phyloP scores from a whole-genome alignment of 2,113 vertebrate genomes.

The Antechinus flavipes region DNA sequence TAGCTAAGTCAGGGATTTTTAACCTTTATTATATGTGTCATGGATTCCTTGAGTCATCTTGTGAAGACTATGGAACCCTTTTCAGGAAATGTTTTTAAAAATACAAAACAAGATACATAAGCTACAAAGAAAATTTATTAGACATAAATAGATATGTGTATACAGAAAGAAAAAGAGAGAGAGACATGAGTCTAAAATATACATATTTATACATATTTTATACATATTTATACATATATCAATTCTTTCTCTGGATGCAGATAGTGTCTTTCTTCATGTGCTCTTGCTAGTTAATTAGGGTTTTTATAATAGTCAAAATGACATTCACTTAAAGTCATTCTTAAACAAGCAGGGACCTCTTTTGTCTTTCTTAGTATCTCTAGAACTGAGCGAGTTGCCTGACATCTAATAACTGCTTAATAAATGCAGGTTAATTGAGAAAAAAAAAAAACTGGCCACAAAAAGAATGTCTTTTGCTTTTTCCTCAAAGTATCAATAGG shows the following conservation, averaged over 20 bases:
- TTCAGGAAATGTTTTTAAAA: neutral
- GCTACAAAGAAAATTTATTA: neutral
- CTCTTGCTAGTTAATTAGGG: neutral
- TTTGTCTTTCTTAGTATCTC: neutral
- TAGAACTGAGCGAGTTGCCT: neutral
- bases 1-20: neutral
- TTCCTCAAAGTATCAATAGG: neutral
- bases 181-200: neutral
- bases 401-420: neutral
- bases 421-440: neutral
- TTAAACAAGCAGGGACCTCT: neutral
- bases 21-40: neutral
- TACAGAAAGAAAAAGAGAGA: too few species aligned
- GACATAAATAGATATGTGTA: too few species aligned
- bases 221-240: neutral
- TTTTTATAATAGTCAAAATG: neutral
- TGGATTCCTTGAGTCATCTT: neutral
- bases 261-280: neutral
- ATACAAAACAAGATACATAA: neutral
- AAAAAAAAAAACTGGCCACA: neutral
- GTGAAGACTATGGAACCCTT: neutral
- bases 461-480: neutral
- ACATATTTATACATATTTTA: neutral
- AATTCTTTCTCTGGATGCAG: neutral
- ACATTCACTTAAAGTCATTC: neutral